Evolutionary conservation across 2,888 invertebrate genomes (phyloP).

Genomic region (Sinotaia quadrata): DNA sequence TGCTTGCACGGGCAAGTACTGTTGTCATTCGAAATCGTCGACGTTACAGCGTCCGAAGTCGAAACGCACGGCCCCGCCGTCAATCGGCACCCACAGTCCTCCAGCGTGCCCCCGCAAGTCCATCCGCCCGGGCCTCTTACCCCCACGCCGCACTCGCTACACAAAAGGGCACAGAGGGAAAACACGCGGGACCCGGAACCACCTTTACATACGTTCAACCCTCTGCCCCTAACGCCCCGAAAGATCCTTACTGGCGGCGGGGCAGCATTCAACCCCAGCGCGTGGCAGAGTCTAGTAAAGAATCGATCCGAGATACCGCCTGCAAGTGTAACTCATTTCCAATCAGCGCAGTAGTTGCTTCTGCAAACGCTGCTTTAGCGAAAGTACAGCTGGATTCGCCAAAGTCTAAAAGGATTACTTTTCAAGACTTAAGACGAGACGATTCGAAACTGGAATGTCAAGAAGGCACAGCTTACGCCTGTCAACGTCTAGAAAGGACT

Average conservation of each 20-base stretch:
- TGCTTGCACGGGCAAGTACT: slow-evolving; percentile 37
- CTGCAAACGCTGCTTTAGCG: slow-evolving; percentile 22
- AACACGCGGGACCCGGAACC: background rate
- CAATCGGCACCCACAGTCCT: slow-evolving; percentile 38
- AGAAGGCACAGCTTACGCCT: no score
- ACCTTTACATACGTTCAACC: background rate
- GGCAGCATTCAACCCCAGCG: slow-evolving; percentile 15
- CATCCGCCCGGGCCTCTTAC: background rate
- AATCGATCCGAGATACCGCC: background rate
- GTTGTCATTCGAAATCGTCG: slow-evolving; percentile 32
- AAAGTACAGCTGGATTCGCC: slow-evolving; percentile 4
- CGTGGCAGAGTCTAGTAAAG: no score
- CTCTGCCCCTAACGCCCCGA: background rate
- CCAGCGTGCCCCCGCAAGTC: slow-evolving; percentile 20
- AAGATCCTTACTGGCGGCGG: background rate
- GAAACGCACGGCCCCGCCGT: slow-evolving; percentile 28
- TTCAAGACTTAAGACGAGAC: no score
- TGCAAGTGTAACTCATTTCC: background rate
- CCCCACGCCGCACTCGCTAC: background rate
- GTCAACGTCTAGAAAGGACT: no score
- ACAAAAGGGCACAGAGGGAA: background rate
- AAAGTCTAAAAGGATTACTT: slow-evolving; percentile 20
- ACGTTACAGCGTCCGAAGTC: slow-evolving; percentile 29
- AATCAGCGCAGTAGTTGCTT: slow-evolving; percentile 2
- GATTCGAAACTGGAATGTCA: no score